Conservation (phyloP, 2,888 invertebrate genomes). For the Neria commutata region DNA sequence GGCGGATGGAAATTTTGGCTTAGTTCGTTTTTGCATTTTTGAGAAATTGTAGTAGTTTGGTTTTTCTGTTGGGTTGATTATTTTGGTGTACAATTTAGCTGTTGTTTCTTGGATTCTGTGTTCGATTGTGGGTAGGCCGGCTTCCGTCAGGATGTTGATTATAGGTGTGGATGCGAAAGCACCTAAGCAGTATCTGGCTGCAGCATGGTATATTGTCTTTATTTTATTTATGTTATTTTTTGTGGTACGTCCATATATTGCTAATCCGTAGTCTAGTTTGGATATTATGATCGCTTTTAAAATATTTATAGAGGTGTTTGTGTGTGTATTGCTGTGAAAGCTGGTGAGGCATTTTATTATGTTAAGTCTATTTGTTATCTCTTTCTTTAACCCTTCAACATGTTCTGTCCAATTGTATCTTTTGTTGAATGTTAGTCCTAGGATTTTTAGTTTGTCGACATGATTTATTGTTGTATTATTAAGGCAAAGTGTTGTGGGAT, state of each 20-base stretch:
- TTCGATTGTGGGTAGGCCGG: background rate
- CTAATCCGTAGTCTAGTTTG: no score
- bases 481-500: background rate
- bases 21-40: background rate
- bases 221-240: no score
- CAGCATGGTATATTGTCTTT: no score
- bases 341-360: constrained; percentile 10
- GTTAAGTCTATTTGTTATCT: no score
- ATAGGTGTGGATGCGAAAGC: no score
- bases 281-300: no score
- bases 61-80: background rate
- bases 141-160: constrained; percentile 1
- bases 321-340: no score
- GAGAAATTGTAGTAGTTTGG: background rate
- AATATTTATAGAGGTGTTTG: no score
- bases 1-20: no score
- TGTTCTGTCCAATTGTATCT: constrained; percentile 15
- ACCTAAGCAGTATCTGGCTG: no score
- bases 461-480: constrained; percentile 1
- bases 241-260: no score
- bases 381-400: no score
- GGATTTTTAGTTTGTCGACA: constrained; percentile 2
- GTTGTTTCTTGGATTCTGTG: background rate
- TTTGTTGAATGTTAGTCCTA: constrained; percentile 15
- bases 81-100: background rate